phyloP scores from a whole-genome alignment of 2,888 invertebrate genomes.

The Eumacrocentrus americanus region DNA sequence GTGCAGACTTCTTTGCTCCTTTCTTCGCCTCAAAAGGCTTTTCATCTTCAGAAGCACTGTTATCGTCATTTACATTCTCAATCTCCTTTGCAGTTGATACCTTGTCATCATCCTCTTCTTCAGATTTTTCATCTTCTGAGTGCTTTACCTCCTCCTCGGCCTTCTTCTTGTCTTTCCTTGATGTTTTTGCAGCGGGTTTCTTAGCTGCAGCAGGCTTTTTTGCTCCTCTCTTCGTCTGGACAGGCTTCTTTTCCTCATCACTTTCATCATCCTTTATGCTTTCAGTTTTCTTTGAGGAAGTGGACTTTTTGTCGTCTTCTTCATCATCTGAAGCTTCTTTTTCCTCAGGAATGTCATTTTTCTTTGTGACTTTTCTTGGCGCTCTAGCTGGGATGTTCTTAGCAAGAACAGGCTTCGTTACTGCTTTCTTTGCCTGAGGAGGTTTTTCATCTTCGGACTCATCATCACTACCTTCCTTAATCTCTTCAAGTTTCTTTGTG shows the following conservation, averaged over 20 bases:
- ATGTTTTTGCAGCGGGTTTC: neutral
- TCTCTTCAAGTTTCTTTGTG: neutral
- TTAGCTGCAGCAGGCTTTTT: neutral
- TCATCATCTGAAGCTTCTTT: constrained; percentile 16
- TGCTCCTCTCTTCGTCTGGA: neutral
- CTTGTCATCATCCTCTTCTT: too few species aligned
- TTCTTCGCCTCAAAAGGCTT: neutral
- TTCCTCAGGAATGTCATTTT: constrained; percentile 1
- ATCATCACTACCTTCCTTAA: neutral
- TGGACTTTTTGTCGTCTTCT: neutral
- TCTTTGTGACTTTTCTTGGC: neutral
- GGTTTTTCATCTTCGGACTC: neutral
- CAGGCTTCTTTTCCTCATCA: constrained; percentile 1
- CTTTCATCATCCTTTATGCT: neutral
- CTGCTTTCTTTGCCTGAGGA: neutral
- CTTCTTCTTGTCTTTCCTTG: neutral
- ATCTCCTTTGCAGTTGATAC: too few species aligned
- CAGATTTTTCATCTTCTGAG: too few species aligned
- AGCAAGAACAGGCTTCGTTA: neutral
- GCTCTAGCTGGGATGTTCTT: neutral
- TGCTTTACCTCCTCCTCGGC: too few species aligned
- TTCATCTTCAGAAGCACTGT: constrained; percentile 9
- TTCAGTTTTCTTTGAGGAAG: constrained; percentile 9
- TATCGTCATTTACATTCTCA: too few species aligned
- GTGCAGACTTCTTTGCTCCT: neutral